These are phyloP conservation scores for Gambusia holbrooki DNA, from an alignment of 2,113 vertebrate species.

Conservation along the genomic window DNA sequence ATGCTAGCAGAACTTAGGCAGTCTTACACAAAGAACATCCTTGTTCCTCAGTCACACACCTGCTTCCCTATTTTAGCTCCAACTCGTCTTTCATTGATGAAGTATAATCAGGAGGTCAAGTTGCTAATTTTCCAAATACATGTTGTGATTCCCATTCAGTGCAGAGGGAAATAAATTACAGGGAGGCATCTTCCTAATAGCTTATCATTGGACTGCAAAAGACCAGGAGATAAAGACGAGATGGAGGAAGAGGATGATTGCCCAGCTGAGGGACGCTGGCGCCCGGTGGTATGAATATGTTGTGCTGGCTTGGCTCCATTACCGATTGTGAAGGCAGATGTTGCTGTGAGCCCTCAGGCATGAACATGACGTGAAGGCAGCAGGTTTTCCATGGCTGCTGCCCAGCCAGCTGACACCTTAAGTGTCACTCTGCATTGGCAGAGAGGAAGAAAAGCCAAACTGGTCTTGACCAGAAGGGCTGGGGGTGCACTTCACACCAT, in stretches of 20 bases:
- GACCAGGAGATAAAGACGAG: conserved; percentile 54
- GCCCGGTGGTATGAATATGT: conserved; percentile 65
- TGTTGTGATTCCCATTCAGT: conserved; percentile 64
- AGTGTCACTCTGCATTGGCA: conserved; percentile 54
- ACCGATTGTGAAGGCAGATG: conserved; percentile 81
- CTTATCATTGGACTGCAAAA: conserved; percentile 53
- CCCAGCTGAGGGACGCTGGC: conserved; percentile 73
- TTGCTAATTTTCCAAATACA: conserved; percentile 65
- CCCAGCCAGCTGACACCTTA: conserved; percentile 70
- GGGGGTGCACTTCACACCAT: conserved; percentile 36
- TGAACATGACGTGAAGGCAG: conserved; percentile 46
- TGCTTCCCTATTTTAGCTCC: conserved; percentile 31
- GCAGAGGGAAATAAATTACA: conserved; percentile 67
- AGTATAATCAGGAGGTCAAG: conserved; percentile 68
- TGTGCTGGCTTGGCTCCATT: conserved; percentile 71
- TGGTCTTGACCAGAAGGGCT: conserved; percentile 64
- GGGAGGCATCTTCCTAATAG: conserved; percentile 71
- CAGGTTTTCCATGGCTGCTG: conserved; percentile 45
- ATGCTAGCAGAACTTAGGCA: conserved; percentile 1
- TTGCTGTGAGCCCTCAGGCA: conserved; percentile 65
- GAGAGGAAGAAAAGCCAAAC: conserved; percentile 54
- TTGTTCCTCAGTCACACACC: conserved; percentile 47
- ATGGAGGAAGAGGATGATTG: conserved; percentile 74
- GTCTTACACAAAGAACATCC: conserved; percentile 14
- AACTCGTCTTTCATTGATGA: conserved; percentile 33